Evolutionary conservation across 2,888 invertebrate species (phyloP), one percentile per base, ranked within the genome.

Genomic region (Drosophila borborema): DNA sequence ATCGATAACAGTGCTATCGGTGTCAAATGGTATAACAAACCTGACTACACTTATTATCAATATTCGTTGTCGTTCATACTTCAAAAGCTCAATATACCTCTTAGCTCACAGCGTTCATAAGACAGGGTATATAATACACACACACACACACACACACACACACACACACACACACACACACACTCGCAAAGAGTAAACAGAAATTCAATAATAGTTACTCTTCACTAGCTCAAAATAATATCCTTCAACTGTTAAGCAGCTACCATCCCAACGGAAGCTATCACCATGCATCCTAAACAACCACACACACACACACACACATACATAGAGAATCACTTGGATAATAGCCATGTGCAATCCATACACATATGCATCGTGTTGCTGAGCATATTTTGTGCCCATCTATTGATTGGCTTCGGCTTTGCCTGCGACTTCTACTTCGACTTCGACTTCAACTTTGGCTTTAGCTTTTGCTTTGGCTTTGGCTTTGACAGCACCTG

Each of bases 351-450:
- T 20, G 23, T 38, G 14, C 18, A 40, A 46, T 41, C 16, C 45
- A 28, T 53, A 40, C 10, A 18, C 45, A 28, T 49, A 8, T 55
- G 38, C 8, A 23, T 20, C 53, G 16, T 34, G 18, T 36, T 12
- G 38, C 31, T 18, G 36, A 36, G 2, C 9, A 38, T 58, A 45
- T 45, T n/a, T 38, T 43, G 38, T 8, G 43, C 10, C n/a, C 38
- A 51, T 43, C 9, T 23, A 64, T 75, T 70, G 64, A 75, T 64
- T 75, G 60, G n/a, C 51, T 56, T 48, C 48, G 51, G 16, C 45
- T 60, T 46, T 14, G n/a, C 5, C 28, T 2, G 28, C 28, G 28
- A 3, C 53, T 51, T 45, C 20, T 40, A 18, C 45, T n/a, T 40
- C 8, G 48, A 3, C 51, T 49, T 43, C 51, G 43, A 9, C 51